Percentiles rank a stretch among this genome's conserved stretches.
These are phyloP conservation scores for Phrynocephalus vlangalii DNA, from an alignment of 2,797 vertebrate species.

Conservation along the genomic window DNA sequence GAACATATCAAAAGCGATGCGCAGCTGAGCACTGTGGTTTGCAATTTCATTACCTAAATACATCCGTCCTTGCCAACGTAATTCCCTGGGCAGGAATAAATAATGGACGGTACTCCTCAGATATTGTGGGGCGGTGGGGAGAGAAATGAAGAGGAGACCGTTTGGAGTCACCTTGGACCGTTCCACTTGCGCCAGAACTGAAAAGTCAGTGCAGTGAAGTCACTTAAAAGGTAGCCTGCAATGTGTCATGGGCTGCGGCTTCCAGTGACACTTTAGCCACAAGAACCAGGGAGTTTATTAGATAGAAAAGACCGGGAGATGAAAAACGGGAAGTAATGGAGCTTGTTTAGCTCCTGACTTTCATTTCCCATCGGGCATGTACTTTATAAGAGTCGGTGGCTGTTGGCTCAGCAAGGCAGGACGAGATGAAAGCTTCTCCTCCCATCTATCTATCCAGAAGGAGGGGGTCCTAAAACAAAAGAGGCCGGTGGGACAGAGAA, in stretches of 20 bases:
- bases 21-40: slow-evolving; percentile 40
- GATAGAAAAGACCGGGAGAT: slow-evolving; percentile 52
- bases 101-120: slow-evolving; percentile 68
- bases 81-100: slow-evolving; percentile 67
- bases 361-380: slow-evolving; percentile 35
- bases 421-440: neutral
- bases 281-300: slow-evolving; percentile 65
- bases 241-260: slow-evolving; percentile 70
- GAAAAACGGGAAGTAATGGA: slow-evolving; percentile 61
- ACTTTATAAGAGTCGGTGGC: slow-evolving; percentile 32
- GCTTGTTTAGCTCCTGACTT: slow-evolving; percentile 57
- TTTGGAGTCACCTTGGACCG: slow-evolving; percentile 48
- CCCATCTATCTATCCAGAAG: neutral
- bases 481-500: neutral
- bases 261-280: slow-evolving; percentile 68
- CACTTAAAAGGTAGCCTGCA: slow-evolving; percentile 60
- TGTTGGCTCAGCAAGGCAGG: neutral
- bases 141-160: slow-evolving; percentile 47
- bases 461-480: slow-evolving; percentile 29
- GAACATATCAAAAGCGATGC: slow-evolving; percentile 53
- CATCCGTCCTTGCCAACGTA: slow-evolving; percentile 57
- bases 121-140: slow-evolving; percentile 44
- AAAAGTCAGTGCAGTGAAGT: slow-evolving; percentile 66
- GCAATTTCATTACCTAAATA: slow-evolving; percentile 61
- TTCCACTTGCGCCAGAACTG: slow-evolving; percentile 53